phyloP scores from a whole-genome alignment of 2,797 vertebrate genomes.

The Acanthurus leucopareius region DNA sequence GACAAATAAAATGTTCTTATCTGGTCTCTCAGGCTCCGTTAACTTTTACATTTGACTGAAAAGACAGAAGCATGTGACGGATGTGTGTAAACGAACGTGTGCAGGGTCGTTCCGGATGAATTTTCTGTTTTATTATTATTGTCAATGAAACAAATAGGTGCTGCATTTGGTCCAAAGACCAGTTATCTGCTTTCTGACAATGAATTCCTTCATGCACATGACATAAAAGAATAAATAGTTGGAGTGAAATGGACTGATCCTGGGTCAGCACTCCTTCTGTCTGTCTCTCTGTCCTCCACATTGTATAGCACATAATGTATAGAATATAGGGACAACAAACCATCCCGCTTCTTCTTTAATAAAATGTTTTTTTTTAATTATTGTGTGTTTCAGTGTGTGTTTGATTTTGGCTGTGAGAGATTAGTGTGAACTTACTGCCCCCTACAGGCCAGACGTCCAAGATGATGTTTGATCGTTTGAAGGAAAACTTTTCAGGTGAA shows the following conservation, averaged over 20 bases:
- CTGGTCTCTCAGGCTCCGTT: background rate
- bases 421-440: conserved; percentile 30
- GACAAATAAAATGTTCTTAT: background rate
- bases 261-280: conserved; percentile 26
- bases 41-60: background rate
- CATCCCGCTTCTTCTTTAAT: conserved; percentile 78
- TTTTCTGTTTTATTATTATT: background rate
- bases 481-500: too few species aligned
- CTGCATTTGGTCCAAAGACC: conserved; percentile 46
- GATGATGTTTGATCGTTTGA: background rate
- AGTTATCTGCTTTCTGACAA: conserved; percentile 28
- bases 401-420: background rate
- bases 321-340: conserved; percentile 69
- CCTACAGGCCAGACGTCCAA: conserved; percentile 4
- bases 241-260: conserved; percentile 20
- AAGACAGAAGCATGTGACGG: background rate
- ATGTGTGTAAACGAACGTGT: background rate
- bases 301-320: conserved; percentile 77
- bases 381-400: background rate
- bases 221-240: background rate
- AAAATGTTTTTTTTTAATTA: conserved; percentile 72
- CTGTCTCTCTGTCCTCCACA: conserved; percentile 26
- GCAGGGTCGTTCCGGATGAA: conserved; percentile 10
- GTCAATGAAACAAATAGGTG: conserved; percentile 48
- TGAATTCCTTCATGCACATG: background rate